Evolutionary conservation across 2,888 invertebrate species (phyloP).

Genomic region (Branchinecta sandiegonensis): DNA sequence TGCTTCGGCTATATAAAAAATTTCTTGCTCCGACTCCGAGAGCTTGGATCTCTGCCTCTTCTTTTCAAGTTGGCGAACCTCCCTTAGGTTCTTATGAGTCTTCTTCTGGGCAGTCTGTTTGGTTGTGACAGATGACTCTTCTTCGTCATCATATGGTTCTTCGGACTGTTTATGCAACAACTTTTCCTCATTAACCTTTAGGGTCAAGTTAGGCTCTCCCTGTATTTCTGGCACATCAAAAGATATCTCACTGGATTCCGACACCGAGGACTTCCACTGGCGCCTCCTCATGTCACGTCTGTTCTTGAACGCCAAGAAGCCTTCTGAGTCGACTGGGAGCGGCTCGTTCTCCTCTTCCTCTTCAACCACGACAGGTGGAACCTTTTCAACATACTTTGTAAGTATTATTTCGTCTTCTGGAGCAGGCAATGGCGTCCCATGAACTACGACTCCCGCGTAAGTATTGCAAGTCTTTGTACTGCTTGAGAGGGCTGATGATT

Average conservation of each 20-base stretch:
- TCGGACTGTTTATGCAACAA: neutral
- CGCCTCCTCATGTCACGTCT: constrained; percentile 36
- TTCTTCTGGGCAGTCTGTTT: neutral
- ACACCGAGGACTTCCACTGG: constrained; percentile 34
- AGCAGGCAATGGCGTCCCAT: neutral
- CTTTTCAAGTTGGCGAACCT: constrained; percentile 21
- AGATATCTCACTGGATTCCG: constrained; percentile 22
- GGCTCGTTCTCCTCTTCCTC: constrained; percentile 30
- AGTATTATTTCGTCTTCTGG: neutral
- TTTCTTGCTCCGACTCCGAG: constrained; percentile 24
- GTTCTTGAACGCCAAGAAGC: constrained; percentile 39
- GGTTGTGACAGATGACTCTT: neutral
- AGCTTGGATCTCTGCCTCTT: constrained; percentile 20
- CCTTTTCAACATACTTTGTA: neutral
- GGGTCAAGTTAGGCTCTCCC: constrained; percentile 18
- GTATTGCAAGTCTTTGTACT: neutral
- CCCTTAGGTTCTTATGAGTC: constrained; percentile 17
- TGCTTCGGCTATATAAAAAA: constrained; percentile 22
- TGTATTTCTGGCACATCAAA: constrained; percentile 22
- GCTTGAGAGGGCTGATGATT: neutral
- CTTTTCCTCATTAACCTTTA: constrained; percentile 15
- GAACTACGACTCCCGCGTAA: neutral
- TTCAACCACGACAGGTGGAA: neutral
- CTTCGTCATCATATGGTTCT: constrained; percentile 21
- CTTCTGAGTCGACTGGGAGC: constrained; percentile 35